Conservation (phyloP, 1,140 invertebrate species). For the Fopius arisanus region DNA sequence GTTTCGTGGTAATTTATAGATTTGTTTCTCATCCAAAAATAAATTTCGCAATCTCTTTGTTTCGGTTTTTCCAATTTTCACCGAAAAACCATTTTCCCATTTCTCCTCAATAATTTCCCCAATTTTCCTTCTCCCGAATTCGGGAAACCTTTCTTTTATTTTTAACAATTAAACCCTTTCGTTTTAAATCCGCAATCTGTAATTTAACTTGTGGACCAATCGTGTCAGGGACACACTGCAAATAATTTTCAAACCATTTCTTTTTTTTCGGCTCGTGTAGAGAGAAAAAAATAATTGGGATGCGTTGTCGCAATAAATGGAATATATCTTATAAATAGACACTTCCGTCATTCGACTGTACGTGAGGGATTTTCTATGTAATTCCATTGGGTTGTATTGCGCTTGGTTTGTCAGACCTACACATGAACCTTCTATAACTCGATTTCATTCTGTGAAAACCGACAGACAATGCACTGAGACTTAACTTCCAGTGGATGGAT, state of each 20-base stretch:
- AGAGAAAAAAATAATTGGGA: constrained; percentile 18
- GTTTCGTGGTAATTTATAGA: too few relatives aligned
- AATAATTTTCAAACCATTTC: not conserved
- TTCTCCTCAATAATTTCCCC: too few relatives aligned
- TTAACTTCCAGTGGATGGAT: not conserved
- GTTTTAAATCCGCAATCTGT: not conserved
- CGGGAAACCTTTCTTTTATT: too few relatives aligned
- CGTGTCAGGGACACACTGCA: not conserved
- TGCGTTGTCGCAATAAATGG: constrained; percentile 33
- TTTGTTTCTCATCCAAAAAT: too few relatives aligned
- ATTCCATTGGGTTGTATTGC: not conserved
- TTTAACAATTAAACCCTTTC: not conserved
- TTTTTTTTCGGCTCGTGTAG: not conserved
- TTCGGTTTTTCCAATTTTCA: too few relatives aligned
- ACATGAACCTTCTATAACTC: not conserved
- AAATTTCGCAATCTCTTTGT: too few relatives aligned
- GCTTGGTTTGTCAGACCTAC: not conserved
- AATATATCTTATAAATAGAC: constrained; percentile 50
- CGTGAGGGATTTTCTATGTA: not conserved
- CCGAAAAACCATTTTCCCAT: too few relatives aligned
- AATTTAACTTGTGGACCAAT: not conserved
- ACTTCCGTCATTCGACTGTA: constrained; percentile 45
- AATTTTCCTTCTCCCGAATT: too few relatives aligned
- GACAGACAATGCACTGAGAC: not conserved
- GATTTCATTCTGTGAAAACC: not conserved